Base-by-base conservation (phyloP, 2,797 vertebrate genomes). In the Sebastes cheni region DNA sequence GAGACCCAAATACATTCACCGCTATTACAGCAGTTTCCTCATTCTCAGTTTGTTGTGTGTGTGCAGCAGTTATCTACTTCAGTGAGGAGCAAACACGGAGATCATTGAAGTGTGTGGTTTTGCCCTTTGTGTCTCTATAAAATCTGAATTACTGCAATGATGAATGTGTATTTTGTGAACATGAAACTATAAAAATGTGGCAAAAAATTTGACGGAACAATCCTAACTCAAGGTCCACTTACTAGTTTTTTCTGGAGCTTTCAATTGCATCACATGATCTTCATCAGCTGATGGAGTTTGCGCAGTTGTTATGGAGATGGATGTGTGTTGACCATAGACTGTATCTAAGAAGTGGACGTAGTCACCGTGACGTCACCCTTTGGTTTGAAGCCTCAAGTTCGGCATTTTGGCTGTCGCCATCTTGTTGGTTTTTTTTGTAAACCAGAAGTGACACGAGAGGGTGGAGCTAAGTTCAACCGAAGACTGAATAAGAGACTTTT, bases 1-100 rank as follows among this genome's bases (percentile, higher is more conserved):
- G 79, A 87, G 75, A 85, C 62, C 68, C 72, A 79, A 86, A 86
- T 81, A 80, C 69, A 81, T 82, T 65, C 70, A 75, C 46, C 2
- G 22, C 74, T 72, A 70, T 81, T 72, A 71, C 64, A 71, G 86
- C 80, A 81, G 72, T 71, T 83, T 81, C 30, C 64, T 79, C 55
- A 75, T 39, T 25, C 55, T 72, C 46, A 56, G 62, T 72, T 8
- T 58, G 64, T 69, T 52, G 36, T 32, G 72, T 68, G 25, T 55
- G 62, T 42, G 42, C 18, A 72, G 74, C 42, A 55, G 29, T 75
- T 65, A 34, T 79, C 36, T 62, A 52, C 67, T 80, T 81, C 54
- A 72, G 25, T 39, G 42, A 78, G 8, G 22, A 78, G 61, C 72
- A 67, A 72, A 69, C 66, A 79, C 78, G 55, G 25, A 23, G 62